Conservation (phyloP, 2,888 invertebrate genomes). For the Punctoribates punctum region DNA sequence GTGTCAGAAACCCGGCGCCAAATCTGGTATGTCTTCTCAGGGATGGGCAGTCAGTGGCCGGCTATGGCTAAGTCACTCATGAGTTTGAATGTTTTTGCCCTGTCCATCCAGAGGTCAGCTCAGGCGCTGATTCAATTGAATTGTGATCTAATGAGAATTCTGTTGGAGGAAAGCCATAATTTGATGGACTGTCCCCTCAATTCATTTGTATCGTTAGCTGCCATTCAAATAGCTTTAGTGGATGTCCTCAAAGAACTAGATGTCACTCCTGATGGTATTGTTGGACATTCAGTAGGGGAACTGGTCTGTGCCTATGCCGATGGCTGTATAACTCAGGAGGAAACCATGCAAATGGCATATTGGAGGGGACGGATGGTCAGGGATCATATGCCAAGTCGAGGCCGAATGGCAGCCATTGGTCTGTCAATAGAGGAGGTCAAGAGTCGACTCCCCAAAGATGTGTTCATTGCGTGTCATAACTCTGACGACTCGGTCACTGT, state of each 20-base stretch:
- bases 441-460: conserved; percentile 51
- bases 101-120: conserved; percentile 54
- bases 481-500: conserved; percentile 58
- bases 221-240: conserved; percentile 48
- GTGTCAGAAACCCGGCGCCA: conserved; percentile 35
- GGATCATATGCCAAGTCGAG: conserved; percentile 45
- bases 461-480: conserved; percentile 58
- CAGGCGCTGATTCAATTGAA: conserved; percentile 53
- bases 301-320: conserved; percentile 60
- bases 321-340: conserved; percentile 57
- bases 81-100: conserved; percentile 54
- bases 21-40: conserved; percentile 43
- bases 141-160: conserved; percentile 54
- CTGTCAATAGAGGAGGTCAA: conserved; percentile 53
- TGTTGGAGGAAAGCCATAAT: conserved; percentile 49
- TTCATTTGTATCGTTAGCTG: neutral
- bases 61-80: conserved; percentile 58
- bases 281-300: conserved; percentile 59
- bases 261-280: conserved; percentile 57
- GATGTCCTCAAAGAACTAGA: conserved; percentile 51
- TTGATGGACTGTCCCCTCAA: conserved; percentile 13
- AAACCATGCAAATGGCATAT: conserved; percentile 58
- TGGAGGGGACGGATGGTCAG: conserved; percentile 55
- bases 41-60: conserved; percentile 58
- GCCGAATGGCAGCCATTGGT: conserved; percentile 54